Base-by-base conservation (phyloP, 2,888 invertebrate genomes). In the Philereme transversata region DNA sequence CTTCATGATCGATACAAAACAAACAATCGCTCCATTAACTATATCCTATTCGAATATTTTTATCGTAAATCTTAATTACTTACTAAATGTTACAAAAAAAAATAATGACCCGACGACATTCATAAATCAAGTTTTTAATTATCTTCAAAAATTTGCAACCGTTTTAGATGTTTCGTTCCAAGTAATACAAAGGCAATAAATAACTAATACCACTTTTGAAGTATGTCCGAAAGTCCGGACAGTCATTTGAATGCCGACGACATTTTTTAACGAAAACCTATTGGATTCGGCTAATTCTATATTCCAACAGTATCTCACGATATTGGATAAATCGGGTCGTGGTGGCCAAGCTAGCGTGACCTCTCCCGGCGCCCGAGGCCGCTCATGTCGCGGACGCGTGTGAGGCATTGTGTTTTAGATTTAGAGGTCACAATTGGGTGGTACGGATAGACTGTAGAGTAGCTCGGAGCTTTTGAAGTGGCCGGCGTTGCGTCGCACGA, bases 221-320 rank as follows among this genome's bases (percentile, higher is more conserved):
- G 82, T 83, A 88, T 87, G 86, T 80, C 76, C 77, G 11, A 76
- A 64, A 38, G 63, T 54, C 63, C 48, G 52, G 58, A 75, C 63
- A 75, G 72, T 81, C 84, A 84, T 88, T 87, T 84, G 82, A 82
- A 88, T 85, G 81, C 85, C 87, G 85, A 80, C 82, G 78, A 85
- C 85, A 86, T 83, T 82, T 84, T 82, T 81, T 73, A 77, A 71
- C 73, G 76, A 82, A 79, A 79, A 78, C 72, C 74, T 76, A 76
- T 81, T 70, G 73, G 73, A 76, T 81, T 83, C 82, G 77, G 72
- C 84, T 84, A 78, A 86, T 84, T 86, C 80, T 74, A 79, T 82
- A 84, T 83, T 83, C 83, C 62, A 68, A 59, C 71, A 71, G 77
- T 78, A 78, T 81, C 81, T 79, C 81, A 80, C 79, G 76, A 76